phyloP scores from a whole-genome alignment of 1,140 invertebrate species.

The Lysiphlebus fabarum region DNA sequence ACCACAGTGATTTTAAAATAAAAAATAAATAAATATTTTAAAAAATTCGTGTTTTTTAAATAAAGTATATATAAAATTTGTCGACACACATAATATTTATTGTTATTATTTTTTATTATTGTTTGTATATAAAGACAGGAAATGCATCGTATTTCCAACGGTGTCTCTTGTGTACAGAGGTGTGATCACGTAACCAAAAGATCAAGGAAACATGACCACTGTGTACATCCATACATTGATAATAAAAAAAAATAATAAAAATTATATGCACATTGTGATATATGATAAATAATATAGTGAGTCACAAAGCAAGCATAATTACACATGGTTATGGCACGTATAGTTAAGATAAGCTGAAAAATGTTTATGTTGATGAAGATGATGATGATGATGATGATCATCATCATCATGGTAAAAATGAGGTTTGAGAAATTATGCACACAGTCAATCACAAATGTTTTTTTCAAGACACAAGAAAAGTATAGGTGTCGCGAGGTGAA shows the following conservation, averaged over 20 bases:
- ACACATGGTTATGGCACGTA: slow-evolving; percentile 22
- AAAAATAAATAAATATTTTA: too few species aligned
- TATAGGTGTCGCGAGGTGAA: slow-evolving; percentile 18
- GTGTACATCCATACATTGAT: slow-evolving; percentile 5
- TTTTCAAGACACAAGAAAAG: too few species aligned
- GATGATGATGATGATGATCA: too few species aligned
- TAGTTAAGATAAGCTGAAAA: slow-evolving; percentile 11
- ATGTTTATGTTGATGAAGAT: not conserved
- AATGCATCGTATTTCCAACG: slow-evolving; percentile 3
- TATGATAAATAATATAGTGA: too few species aligned
- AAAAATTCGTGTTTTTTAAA: too few species aligned
- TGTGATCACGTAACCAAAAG: slow-evolving; percentile 2
- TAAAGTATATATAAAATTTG: too few species aligned
- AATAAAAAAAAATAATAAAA: not conserved
- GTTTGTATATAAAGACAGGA: not conserved
- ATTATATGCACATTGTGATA: not conserved
- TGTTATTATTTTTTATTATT: too few species aligned
- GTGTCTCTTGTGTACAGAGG: slow-evolving; percentile 1
- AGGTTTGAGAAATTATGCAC: not conserved
- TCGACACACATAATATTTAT: not conserved
- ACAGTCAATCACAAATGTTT: slow-evolving; percentile 5
- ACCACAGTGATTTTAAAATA: too few species aligned
- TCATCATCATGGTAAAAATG: too few species aligned
- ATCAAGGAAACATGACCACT: not conserved
- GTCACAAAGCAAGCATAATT: slow-evolving; percentile 15